Conservation (phyloP, 2,888 invertebrate genomes). For the Cremastinae sp. region DNA sequence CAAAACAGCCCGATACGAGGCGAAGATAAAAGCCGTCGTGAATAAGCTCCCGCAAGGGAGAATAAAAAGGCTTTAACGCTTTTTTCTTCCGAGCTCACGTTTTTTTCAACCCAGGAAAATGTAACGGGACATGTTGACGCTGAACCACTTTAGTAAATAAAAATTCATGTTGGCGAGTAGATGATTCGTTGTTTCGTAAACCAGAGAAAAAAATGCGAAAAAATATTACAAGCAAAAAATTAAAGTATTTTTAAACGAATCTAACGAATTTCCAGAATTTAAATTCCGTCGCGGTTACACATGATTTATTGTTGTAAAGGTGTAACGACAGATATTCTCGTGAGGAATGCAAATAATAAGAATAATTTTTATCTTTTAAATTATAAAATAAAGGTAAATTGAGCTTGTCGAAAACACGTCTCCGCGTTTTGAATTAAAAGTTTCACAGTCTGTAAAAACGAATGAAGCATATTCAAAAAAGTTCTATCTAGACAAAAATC, state of each 20-base stretch:
- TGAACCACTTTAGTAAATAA: conserved; percentile 46
- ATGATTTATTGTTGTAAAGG: too few relatives aligned
- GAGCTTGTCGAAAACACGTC: too few relatives aligned
- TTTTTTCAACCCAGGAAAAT: conserved; percentile 7
- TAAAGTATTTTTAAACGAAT: too few relatives aligned
- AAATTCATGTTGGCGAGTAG: conserved; percentile 46
- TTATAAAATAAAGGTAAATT: too few relatives aligned
- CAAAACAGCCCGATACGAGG: not conserved
- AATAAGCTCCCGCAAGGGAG: not conserved
- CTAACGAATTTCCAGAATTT: conserved; percentile 7
- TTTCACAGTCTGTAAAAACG: too few relatives aligned
- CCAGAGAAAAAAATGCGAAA: not conserved
- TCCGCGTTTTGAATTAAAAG: too few relatives aligned
- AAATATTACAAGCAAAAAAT: not conserved
- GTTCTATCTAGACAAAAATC: too few relatives aligned
- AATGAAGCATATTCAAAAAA: too few relatives aligned
- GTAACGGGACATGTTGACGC: conserved; percentile 23
- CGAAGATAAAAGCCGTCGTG: conserved; percentile 12
- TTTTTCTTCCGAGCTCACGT: conserved; percentile 15
- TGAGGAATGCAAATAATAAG: too few relatives aligned
- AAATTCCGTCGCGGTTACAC: too few relatives aligned
- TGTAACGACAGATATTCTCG: too few relatives aligned
- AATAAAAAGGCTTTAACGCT: conserved; percentile 11
- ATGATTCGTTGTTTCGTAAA: conserved; percentile 6
- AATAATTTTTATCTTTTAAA: too few relatives aligned